phyloP scores from a whole-genome alignment of 2,888 invertebrate species.

The Sphaerophoria rueppellii region DNA sequence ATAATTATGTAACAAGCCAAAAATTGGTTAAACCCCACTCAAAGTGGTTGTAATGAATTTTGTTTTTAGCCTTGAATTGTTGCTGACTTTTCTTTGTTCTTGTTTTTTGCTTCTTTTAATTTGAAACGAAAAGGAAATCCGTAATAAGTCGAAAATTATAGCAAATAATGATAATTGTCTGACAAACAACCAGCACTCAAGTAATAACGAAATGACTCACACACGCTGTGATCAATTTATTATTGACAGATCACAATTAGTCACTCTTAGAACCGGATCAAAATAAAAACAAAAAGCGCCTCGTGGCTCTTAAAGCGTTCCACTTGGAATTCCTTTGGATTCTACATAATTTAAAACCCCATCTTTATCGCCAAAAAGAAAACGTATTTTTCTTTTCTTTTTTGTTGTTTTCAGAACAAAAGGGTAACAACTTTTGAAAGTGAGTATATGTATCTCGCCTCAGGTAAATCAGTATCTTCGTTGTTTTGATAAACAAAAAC shows the following conservation, averaged over 20 bases:
- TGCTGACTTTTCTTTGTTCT: background rate
- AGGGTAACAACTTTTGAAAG: constrained; percentile 25
- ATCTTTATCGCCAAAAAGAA: constrained; percentile 1
- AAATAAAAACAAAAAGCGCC: background rate
- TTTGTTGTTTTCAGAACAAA: too few relatives aligned
- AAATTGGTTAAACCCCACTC: constrained; percentile 33
- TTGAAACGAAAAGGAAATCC: constrained; percentile 37
- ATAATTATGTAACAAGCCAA: constrained; percentile 25
- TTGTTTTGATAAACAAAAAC: constrained; percentile 6
- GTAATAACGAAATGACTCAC: constrained; percentile 30
- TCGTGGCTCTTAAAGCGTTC: constrained; percentile 32
- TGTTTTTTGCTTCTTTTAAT: constrained; percentile 7
- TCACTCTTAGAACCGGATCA: constrained; percentile 61
- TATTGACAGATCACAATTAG: constrained; percentile 52
- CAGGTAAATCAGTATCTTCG: constrained; percentile 22
- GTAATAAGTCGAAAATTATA: background rate
- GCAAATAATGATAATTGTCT: too few relatives aligned
- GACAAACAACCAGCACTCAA: too few relatives aligned
- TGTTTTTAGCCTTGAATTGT: constrained; percentile 46
- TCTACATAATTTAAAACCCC: constrained; percentile 38
- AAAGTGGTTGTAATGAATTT: constrained; percentile 22
- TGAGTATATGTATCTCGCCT: constrained; percentile 35
- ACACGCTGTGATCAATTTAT: constrained; percentile 33
- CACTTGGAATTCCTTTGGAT: constrained; percentile 49
- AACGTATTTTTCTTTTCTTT: background rate